Percentiles rank a stretch among this genome's conserved stretches.
Conservation (phyloP, 2,113 vertebrate species). For the Mesoclemmys tuberculata region DNA sequence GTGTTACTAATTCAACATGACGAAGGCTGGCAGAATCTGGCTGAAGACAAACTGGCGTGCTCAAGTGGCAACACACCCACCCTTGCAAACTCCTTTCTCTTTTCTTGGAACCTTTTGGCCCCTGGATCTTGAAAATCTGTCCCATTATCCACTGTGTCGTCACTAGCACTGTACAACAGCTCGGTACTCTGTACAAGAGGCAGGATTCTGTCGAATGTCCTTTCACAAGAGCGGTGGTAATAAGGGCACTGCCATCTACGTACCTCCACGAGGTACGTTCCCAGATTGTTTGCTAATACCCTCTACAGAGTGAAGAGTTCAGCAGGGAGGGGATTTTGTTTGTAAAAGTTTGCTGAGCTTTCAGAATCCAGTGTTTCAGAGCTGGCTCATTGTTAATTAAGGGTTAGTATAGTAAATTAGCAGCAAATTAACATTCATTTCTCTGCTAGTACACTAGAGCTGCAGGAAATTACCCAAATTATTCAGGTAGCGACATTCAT, state of each 20-base stretch:
- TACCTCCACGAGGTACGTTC: conserved; percentile 63
- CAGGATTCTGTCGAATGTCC: conserved; percentile 33
- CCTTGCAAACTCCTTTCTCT: not conserved
- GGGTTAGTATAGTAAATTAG: conserved; percentile 77
- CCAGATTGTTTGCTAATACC: conserved; percentile 62
- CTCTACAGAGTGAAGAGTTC: conserved; percentile 64
- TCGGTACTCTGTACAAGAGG: not conserved
- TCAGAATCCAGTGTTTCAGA: conserved; percentile 70
- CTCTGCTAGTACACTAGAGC: conserved; percentile 70
- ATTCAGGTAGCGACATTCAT: conserved; percentile 76
- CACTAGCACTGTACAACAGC: not conserved
- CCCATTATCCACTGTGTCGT: conserved; percentile 44
- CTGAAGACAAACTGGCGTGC: not conserved
- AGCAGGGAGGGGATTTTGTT: conserved; percentile 52
- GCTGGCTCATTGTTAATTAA: conserved; percentile 74
- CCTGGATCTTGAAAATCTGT: conserved; percentile 39
- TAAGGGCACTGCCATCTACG: conserved; percentile 48
- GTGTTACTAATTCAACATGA: not conserved
- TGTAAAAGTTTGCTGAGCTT: conserved; percentile 73
- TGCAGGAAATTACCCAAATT: conserved; percentile 79
- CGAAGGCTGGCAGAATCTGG: not conserved
- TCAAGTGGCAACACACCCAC: not conserved
- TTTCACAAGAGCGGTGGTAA: conserved; percentile 25
- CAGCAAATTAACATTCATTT: conserved; percentile 79
- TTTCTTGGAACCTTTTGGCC: conserved; percentile 7